Base-by-base conservation (phyloP, 2,888 invertebrate genomes). In the Synanthedon tipuliformis region DNA sequence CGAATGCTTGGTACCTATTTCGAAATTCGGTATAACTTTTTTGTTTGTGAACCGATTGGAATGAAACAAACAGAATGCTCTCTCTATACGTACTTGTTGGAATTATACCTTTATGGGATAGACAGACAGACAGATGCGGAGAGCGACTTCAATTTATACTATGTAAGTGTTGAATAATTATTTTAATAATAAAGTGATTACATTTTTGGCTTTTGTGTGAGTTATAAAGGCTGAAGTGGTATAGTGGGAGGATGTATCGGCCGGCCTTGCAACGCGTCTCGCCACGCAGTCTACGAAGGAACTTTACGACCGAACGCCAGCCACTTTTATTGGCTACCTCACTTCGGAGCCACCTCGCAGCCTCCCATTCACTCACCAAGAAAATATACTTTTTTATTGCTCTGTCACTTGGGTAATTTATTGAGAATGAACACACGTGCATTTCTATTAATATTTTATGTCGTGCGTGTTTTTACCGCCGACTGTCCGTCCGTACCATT, bases 391-490 rank as follows among this genome's bases (percentile, higher is more conserved):
- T 83, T 86, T 86, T 85, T 86, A 87, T 84, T 81, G 74, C 83
- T 80, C 82, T 82, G 87, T 87, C 87, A 86, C 86, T 85, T 66
- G 69, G 75, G 78, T 87, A 86, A 87, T 87, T 87, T 87, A 87
- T 87, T 82, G 86, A 85, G 83, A 86, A 85, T 85, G 85, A 86
- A 82, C 83, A 74, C 83, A 84, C 86, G 85, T 85, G 87, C 85
- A 85, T 85, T 86, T 86, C 86, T 86, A 86, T 87, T 86, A 86
- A 86, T 86, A 86, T 86, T 87, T 86, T 86, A 85, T 85, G 83
- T 81, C 70, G 74, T 71, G 75, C 75, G 75, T 70, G 78, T 80
- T 85, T 85, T 83, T 81, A 76, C 69, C 62, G 64, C 63, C 63
- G 68, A 34, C 8, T 67, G 71, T 71, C 71, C 69, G 64, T 58